These are phyloP conservation scores for Panulirus ornatus DNA, from an alignment of 1,140 invertebrate species.

Conservation along the genomic window DNA sequence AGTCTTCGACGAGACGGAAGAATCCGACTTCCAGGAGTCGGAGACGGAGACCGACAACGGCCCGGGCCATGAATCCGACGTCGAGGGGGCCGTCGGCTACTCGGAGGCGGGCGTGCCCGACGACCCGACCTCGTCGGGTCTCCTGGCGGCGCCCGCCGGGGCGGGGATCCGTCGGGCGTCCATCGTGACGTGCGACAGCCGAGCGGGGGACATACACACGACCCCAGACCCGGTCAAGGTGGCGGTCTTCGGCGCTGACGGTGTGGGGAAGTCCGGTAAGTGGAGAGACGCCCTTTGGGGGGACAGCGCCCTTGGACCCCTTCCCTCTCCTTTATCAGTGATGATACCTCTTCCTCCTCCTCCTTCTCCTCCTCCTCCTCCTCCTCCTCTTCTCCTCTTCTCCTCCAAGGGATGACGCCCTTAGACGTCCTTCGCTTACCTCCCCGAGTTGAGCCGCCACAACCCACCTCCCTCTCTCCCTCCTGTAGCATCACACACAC, in stretches of 20 bases:
- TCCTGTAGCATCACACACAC: too few species aligned
- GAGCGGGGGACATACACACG: slow-evolving; percentile 3
- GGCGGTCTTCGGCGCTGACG: slow-evolving; percentile 55
- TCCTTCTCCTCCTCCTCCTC: background rate
- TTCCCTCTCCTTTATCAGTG: too few species aligned
- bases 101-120: background rate
- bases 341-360: background rate
- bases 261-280: slow-evolving; percentile 62
- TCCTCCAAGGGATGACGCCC: too few species aligned
- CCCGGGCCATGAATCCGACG: background rate
- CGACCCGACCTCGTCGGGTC: background rate
- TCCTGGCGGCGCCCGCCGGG: slow-evolving; percentile 27
- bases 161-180: slow-evolving; percentile 32
- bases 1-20: slow-evolving; percentile 61
- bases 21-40: slow-evolving; percentile 60
- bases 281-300: too few species aligned
- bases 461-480: too few species aligned
- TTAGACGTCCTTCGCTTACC: too few species aligned
- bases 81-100: slow-evolving; percentile 14
- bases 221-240: slow-evolving; percentile 42
- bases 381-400: background rate
- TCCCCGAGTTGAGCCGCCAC: too few species aligned
- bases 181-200: slow-evolving; percentile 55
- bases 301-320: too few species aligned
- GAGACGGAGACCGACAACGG: slow-evolving; percentile 23